These are phyloP conservation scores for Lithophane ornitopus DNA, from an alignment of 2,888 invertebrate species.

Conservation along the genomic window DNA sequence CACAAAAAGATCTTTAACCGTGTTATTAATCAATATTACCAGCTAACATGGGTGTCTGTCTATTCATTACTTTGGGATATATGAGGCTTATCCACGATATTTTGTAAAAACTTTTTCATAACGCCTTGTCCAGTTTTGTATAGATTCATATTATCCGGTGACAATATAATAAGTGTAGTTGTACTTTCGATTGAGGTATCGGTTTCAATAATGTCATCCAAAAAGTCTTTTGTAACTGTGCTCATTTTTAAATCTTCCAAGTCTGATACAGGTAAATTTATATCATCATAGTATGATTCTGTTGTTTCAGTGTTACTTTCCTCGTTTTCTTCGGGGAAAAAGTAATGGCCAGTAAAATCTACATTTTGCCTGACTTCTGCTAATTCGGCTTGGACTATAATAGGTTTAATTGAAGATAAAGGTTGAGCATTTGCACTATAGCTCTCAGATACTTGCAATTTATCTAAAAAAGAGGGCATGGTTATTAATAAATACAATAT, in stretches of 20 bases:
- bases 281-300: constrained; percentile 80
- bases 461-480: constrained; percentile 70
- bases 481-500: constrained; percentile 18
- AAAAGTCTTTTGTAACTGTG: constrained; percentile 81
- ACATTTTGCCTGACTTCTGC: constrained; percentile 78
- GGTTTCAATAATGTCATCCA: constrained; percentile 85
- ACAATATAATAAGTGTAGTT: constrained; percentile 67
- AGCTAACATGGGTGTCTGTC: constrained; percentile 12
- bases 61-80: constrained; percentile 45
- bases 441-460: constrained; percentile 66
- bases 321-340: constrained; percentile 86
- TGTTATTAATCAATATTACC: constrained; percentile 8
- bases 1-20: constrained; percentile 24
- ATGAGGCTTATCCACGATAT: constrained; percentile 68
- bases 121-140: constrained; percentile 75
- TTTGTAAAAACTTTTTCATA: constrained; percentile 79
- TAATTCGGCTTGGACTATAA: constrained; percentile 84
- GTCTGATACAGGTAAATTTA: constrained; percentile 77
- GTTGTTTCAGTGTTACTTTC: constrained; percentile 73
- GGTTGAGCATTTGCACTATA: constrained; percentile 65
- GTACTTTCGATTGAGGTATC: constrained; percentile 78
- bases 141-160: constrained; percentile 72
- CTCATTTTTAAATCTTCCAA: constrained; percentile 82
- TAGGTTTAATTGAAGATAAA: constrained; percentile 73
- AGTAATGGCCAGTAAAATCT: constrained; percentile 86